Base-by-base conservation (phyloP, 2,888 invertebrate species). In the Gandaritis pyraliata region DNA sequence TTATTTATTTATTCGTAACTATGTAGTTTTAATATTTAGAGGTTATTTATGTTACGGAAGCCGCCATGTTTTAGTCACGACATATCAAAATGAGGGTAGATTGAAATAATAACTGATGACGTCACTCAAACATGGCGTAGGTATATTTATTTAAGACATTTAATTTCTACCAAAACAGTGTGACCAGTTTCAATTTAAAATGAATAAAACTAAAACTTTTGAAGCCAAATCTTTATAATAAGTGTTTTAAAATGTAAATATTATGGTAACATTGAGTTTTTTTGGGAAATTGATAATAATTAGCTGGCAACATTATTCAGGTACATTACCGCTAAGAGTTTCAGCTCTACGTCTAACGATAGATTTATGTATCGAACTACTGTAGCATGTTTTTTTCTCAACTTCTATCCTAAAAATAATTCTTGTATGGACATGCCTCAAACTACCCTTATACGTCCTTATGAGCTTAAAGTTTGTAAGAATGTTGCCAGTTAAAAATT, bases 161-260 rank as follows among this genome's bases (percentile, higher is more conserved):
- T 43, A 11, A 47, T 30, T 47, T 80, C 86, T 86, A 88, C 88
- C 88, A 89, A 89, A 88, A 79, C 74, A 76, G 76, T 82, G 80
- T 81, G 85, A 87, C 84, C 86, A 87, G 86, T 87, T 80, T 72
- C 76, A 75, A 66, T 71, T 63, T 47, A 41, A 51, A 60, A 41
- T 48, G 30, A 56, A 43, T 15, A 47, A 49, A 59, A 15, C 60
- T 47, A 57, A 59, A 56, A 72, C 61, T 63, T 75, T 70, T 69
- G 60, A 79, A 83, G 76, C 82, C 83, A 83, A 86, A 85, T 79
- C 77, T 76, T 75, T 72, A 56, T 61, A 38, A 49, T 62, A 64
- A 71, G 61, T 68, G 38, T 41, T 63, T 46, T 23, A 23, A 50
- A 54, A 46, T 74, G 70, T 73, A 68, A 68, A 72, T 71, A 70